Percentiles rank a stretch among this genome's conserved stretches.
These are phyloP conservation scores for Zoanthus sansibaricus DNA, from an alignment of 92 coral and sea anemone species.

Conservation along the genomic window DNA sequence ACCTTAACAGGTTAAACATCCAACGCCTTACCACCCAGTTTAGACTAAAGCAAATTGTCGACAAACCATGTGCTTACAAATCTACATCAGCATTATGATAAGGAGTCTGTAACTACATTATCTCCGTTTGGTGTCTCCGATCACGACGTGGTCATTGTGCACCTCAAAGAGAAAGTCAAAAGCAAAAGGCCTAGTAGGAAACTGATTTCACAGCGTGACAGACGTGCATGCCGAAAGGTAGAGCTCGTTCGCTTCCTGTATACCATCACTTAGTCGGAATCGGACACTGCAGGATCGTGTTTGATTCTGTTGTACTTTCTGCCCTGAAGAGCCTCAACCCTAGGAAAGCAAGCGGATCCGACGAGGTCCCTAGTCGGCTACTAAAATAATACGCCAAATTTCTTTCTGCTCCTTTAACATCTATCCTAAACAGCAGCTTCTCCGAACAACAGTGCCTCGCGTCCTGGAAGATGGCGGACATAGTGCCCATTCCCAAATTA, in stretches of 20 bases:
- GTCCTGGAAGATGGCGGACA: too few relatives aligned
- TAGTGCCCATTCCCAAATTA: too few relatives aligned
- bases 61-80: neutral
- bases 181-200: too few relatives aligned
- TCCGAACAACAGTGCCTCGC: neutral
- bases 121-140: neutral
- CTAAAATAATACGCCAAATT: neutral
- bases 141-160: neutral
- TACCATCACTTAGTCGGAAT: too few relatives aligned
- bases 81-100: too few relatives aligned
- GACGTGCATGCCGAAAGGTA: too few relatives aligned
- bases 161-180: neutral
- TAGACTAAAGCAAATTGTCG: neutral
- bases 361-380: conserved; percentile 34
- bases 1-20: neutral
- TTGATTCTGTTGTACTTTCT: conserved; percentile 25
- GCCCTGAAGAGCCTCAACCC: conserved; percentile 19
- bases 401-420: neutral
- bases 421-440: conserved; percentile 1
- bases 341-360: conserved; percentile 4
- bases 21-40: neutral
- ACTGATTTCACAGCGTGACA: too few relatives aligned
- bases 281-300: neutral
- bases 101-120: neutral
- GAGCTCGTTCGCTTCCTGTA: too few relatives aligned